Evolutionary conservation across 1,140 invertebrate genomes (phyloP).

Genomic region (Mizuhopecten yessoensis): DNA sequence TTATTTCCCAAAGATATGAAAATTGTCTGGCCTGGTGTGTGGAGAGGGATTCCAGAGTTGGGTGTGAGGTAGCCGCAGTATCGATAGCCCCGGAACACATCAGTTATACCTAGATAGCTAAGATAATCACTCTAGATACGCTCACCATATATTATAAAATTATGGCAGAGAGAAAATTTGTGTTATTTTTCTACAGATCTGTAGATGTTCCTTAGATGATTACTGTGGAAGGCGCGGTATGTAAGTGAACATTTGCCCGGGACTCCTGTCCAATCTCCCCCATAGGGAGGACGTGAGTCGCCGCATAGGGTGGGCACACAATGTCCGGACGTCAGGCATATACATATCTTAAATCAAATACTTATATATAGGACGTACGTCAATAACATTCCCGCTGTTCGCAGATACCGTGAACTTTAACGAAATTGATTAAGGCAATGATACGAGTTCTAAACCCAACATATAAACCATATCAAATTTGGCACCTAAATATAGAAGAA

Average conservation of each 20-base stretch:
- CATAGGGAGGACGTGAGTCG: background rate
- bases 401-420: conserved; percentile 23
- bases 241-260: background rate
- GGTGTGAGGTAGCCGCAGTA: background rate
- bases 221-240: no score
- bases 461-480: conserved; percentile 34
- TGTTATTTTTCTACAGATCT: background rate
- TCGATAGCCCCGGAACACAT: conserved; percentile 24
- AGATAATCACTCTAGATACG: background rate
- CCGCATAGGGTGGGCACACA: background rate
- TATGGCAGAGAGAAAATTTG: conserved; percentile 33
- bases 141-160: background rate
- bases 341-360: background rate
- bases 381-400: conserved; percentile 21
- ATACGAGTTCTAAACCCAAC: background rate
- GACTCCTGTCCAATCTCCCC: background rate
- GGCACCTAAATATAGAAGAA: conserved; percentile 32
- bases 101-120: background rate
- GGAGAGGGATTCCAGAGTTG: conserved; percentile 3
- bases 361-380: background rate
- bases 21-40: background rate
- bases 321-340: background rate
- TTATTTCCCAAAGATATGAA: conserved; percentile 35
- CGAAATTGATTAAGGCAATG: background rate
- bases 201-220: background rate